A percentile compares a stretch with the other conserved stretches of the same genome.
Conservation (phyloP, 2,888 invertebrate species). For the Drosophila paracracens region DNA sequence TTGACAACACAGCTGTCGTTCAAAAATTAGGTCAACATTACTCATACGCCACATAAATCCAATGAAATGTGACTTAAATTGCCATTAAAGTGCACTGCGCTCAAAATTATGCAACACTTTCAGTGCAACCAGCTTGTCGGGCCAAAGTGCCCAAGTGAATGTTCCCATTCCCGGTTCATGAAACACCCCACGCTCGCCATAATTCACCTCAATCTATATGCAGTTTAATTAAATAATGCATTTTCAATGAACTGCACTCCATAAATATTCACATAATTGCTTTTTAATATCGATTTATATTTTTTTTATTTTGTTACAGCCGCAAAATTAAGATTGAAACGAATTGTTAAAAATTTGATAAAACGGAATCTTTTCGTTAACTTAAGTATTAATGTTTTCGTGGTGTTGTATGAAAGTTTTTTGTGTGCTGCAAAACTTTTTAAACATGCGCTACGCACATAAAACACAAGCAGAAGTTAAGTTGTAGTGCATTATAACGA, state of each 20-base stretch:
- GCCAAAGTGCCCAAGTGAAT: neutral
- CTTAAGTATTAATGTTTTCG: neutral
- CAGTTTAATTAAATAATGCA: slow-evolving; percentile 53
- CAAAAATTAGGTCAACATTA: slow-evolving; percentile 52
- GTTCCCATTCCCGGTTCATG: neutral
- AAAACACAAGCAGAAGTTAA: neutral
- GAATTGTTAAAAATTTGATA: neutral
- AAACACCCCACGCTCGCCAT: neutral
- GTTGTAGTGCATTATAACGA: neutral
- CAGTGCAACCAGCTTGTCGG: neutral
- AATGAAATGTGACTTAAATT: slow-evolving; percentile 57
- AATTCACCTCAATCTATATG: slow-evolving; percentile 16
- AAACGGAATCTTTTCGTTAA: neutral
- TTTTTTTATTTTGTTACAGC: neutral
- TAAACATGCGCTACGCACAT: neutral
- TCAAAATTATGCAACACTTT: slow-evolving; percentile 61
- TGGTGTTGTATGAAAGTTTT: neutral
- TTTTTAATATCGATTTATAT: neutral
- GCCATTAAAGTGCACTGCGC: slow-evolving; percentile 34
- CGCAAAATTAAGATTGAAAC: neutral
- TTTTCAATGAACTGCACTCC: slow-evolving; percentile 44
- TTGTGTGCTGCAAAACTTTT: neutral
- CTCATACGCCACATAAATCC: slow-evolving; percentile 37
- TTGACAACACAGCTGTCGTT: slow-evolving; percentile 38
- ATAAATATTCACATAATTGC: neutral